A percentile compares a stretch with the other conserved stretches of the same genome.
Evolutionary conservation across 1,140 invertebrate genomes (phyloP).

Genomic region (Cataglyphis hispanica): DNA sequence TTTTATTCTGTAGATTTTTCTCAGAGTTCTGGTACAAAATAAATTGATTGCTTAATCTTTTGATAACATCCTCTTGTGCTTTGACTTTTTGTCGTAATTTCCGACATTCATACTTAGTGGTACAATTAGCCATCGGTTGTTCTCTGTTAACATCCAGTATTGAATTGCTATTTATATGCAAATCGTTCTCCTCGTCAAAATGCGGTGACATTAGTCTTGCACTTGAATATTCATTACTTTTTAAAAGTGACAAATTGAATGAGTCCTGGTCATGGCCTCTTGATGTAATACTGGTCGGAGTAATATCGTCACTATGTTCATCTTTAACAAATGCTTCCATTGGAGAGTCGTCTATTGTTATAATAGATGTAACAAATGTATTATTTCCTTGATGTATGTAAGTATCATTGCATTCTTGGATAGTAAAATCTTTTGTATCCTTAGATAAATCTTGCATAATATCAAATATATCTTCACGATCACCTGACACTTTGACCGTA

Average conservation of each 20-base stretch:
- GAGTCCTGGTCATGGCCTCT: constrained; percentile 43
- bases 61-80: constrained; percentile 78
- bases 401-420: constrained; percentile 33
- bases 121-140: neutral
- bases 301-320: neutral
- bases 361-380: constrained; percentile 74
- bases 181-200: constrained; percentile 19
- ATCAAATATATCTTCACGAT: constrained; percentile 79
- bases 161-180: constrained; percentile 2
- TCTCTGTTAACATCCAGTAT: neutral
- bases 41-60: constrained; percentile 77
- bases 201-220: neutral
- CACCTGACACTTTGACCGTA: constrained; percentile 79
- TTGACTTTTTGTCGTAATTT: constrained; percentile 75
- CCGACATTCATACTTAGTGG: constrained; percentile 27
- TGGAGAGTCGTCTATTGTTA: constrained; percentile 58
- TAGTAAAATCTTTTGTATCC: constrained; percentile 51
- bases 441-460: constrained; percentile 78
- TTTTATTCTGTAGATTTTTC: constrained; percentile 70
- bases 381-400: constrained; percentile 35
- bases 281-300: constrained; percentile 21
- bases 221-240: neutral
- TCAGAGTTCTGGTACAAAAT: constrained; percentile 77
- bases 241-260: neutral
- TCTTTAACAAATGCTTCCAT: neutral